Base-by-base conservation (phyloP, 2,797 vertebrate species). In the Eremophila alpestris region DNA sequence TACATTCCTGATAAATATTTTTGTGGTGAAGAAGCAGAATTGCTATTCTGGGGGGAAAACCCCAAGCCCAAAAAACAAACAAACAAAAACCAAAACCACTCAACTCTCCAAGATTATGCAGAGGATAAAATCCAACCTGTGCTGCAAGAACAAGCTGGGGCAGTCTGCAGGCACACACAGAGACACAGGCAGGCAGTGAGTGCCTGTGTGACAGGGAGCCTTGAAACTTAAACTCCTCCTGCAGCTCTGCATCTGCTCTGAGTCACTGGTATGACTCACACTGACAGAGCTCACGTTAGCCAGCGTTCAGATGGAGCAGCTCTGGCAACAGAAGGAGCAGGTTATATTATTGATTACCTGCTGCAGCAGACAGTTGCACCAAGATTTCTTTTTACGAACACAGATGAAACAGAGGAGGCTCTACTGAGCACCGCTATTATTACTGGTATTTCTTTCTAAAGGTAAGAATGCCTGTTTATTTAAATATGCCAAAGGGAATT, bases 181-280 rank as follows among this genome's bases (percentile, higher is more conserved):
- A 22, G 56, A 10, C 56, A 21, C 0, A 7, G 51, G 52, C 14
- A 4, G 82, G 4, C 14, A 46, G 73, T 0, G 3, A n/a, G 2
- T 67, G 86, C 36, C 67, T 67, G 70, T 38, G 77, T 5, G 17
- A 52, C 41, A 49, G 10, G 7, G 54, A 84, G 74, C 71, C 23
- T 71, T 92, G 95, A 91, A 95, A 96, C 68, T 94, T 75, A 81
- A 95, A 95, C 94, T 95, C 95, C 96, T 95, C 95, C 94, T 91
- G 96, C 95, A 95, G 92, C 92, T 95, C 92, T 92, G 90, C 95
- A 93, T 97, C 95, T 96, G 90, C 93, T 95, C 77, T 96, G 94
- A 96, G 95, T 97, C 95, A 95, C 85, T 77, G 93, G 3, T 77
- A 49, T 97, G 95, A 95, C 63, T 97, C 94, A 96, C 73, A 15